Conservation (phyloP, 2,888 invertebrate genomes). For the Lissonota sp. region DNA sequence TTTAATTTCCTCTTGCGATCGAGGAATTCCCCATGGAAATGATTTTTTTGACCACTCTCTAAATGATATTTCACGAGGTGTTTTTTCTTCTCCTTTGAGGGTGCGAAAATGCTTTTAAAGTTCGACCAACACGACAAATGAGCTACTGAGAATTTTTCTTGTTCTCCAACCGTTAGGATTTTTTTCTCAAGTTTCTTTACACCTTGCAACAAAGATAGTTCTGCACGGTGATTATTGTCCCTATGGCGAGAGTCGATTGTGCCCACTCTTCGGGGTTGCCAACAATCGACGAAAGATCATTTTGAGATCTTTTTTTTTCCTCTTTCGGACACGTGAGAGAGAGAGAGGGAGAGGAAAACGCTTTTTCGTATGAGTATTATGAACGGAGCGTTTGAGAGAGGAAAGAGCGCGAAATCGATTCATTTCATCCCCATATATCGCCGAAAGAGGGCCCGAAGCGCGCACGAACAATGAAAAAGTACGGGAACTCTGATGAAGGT, state of each 20-base stretch:
- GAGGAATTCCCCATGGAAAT: not conserved
- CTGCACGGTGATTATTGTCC: conserved; percentile 57
- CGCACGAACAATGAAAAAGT: conserved; percentile 47
- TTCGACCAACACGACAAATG: conserved; percentile 24
- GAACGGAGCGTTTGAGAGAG: conserved; percentile 43
- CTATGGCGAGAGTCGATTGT: conserved; percentile 35
- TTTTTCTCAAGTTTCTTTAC: conserved; percentile 35
- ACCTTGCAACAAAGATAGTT: conserved; percentile 32
- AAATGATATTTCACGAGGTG: not conserved
- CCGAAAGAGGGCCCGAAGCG: not conserved
- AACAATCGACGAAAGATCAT: conserved; percentile 32
- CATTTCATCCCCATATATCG: conserved; percentile 23
- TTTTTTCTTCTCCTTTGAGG: not conserved
- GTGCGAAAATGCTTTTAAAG: not conserved
- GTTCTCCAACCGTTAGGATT: not conserved
- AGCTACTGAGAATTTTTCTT: conserved; percentile 36
- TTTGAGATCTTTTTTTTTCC: conserved; percentile 20
- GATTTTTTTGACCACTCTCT: not conserved
- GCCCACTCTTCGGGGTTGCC: not conserved
- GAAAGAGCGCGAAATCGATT: conserved; percentile 62
- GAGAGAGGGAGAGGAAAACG: conserved; percentile 26
- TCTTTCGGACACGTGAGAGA: conserved; percentile 11
- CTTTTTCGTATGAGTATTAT: conserved; percentile 32
- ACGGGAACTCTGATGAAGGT: conserved; percentile 45
- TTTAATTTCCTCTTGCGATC: no score